A percentile compares a stretch with the other conserved stretches of the same genome.
These are phyloP conservation scores for Sinohyriopsis cumingii DNA, from an alignment of 2,888 invertebrate species.

Conservation along the genomic window DNA sequence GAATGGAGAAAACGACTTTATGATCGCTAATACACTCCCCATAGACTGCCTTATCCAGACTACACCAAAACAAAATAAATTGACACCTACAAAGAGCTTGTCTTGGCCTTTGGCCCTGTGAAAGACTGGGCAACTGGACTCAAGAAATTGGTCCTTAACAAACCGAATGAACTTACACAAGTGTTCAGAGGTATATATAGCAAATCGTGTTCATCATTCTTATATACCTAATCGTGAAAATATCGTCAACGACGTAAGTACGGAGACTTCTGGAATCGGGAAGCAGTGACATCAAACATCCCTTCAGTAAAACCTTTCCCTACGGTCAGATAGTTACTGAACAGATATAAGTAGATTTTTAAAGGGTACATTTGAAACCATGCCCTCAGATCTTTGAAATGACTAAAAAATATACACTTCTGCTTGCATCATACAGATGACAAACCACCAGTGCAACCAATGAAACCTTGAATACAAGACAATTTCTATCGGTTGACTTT, in stretches of 20 bases:
- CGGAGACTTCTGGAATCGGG: neutral
- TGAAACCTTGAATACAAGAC: neutral
- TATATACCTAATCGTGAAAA: no score
- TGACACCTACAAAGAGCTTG: neutral
- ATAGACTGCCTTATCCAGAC: conserved; percentile 9
- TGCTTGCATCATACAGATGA: conserved; percentile 26
- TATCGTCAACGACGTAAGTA: conserved; percentile 4
- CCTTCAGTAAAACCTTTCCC: conserved; percentile 9
- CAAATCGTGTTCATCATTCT: no score
- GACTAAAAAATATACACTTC: conserved; percentile 22
- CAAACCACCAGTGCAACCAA: no score
- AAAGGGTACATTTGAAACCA: conserved; percentile 21
- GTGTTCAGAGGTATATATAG: neutral
- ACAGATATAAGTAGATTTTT: conserved; percentile 23
- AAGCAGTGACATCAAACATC: neutral
- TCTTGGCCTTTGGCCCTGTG: neutral
- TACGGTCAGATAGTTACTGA: conserved; percentile 26
- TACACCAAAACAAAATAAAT: conserved; percentile 3
- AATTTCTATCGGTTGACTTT: conserved; percentile 11
- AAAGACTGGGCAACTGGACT: neutral
- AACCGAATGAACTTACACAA: neutral
- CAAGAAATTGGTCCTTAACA: neutral
- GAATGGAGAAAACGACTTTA: conserved; percentile 12
- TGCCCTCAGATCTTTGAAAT: conserved; percentile 23
- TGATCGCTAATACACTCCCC: neutral